Conservation (phyloP, 2,113 vertebrate species). For the Taurulus bubalis region DNA sequence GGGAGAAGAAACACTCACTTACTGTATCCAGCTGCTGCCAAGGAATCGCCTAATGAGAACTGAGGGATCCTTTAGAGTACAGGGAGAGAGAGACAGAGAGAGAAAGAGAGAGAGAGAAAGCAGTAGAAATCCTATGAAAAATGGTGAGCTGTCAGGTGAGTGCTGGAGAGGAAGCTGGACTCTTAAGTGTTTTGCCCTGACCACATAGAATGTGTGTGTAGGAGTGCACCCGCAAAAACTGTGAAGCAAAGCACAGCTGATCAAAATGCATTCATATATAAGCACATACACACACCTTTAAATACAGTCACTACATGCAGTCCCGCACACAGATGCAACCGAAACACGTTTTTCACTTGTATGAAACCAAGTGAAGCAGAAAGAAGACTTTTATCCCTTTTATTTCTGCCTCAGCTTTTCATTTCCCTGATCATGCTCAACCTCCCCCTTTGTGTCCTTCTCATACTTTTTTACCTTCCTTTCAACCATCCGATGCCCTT, state of each 20-base stretch:
- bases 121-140: conserved; percentile 43
- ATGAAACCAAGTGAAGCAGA: conserved; percentile 25
- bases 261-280: neutral
- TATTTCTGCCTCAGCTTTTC: neutral
- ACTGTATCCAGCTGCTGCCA: conserved; percentile 54
- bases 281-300: neutral
- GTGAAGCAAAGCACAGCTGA: conserved; percentile 45
- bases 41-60: conserved; percentile 61
- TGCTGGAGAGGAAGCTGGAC: conserved; percentile 40
- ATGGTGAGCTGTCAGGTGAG: conserved; percentile 61
- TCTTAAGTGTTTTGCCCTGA: conserved; percentile 61
- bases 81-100: conserved; percentile 19
- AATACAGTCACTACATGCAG: conserved; percentile 1
- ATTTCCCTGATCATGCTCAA: neutral
- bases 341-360: conserved; percentile 28
- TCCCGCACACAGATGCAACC: conserved; percentile 24
- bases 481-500: conserved; percentile 10
- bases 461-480: conserved; percentile 3
- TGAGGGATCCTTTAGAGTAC: conserved; percentile 41
- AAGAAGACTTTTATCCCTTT: conserved; percentile 8
- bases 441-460: conserved; percentile 5
- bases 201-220: conserved; percentile 31
- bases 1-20: conserved; percentile 37
- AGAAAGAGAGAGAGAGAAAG: conserved; percentile 6
- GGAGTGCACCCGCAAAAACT: conserved; percentile 21